Conservation (phyloP, 2,888 invertebrate genomes). For the Copidosoma aretas region DNA sequence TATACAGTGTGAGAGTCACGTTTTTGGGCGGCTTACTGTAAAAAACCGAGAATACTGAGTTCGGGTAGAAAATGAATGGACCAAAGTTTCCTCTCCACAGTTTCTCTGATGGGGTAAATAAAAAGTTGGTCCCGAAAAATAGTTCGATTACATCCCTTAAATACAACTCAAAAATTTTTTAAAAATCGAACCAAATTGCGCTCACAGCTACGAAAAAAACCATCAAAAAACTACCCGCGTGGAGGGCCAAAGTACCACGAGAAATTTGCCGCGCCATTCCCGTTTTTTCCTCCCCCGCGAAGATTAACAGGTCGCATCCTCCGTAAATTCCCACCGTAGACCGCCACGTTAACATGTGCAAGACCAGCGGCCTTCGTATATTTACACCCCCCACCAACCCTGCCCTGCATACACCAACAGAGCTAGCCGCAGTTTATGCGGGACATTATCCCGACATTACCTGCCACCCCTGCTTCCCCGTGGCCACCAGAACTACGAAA, state of each 20-base stretch:
- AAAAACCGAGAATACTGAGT: no score
- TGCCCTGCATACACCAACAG: not conserved
- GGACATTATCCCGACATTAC: slow-evolving; percentile 61
- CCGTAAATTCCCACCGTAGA: slow-evolving; percentile 32
- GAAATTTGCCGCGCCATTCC: not conserved
- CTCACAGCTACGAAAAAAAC: not conserved
- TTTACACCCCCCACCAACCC: no score
- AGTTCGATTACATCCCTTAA: no score
- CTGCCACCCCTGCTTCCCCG: slow-evolving; percentile 42
- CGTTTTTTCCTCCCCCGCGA: slow-evolving; percentile 3
- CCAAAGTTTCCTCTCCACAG: no score
- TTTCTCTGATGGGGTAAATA: no score
- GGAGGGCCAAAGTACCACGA: not conserved
- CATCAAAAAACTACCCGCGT: not conserved
- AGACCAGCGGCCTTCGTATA: not conserved
- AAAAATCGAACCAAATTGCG: not conserved
- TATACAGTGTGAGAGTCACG: slow-evolving; percentile 15
- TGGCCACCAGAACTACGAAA: slow-evolving; percentile 7
- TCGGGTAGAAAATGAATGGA: slow-evolving; percentile 17
- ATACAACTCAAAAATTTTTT: not conserved
- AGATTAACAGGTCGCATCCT: slow-evolving; percentile 32
- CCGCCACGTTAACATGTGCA: slow-evolving; percentile 28
- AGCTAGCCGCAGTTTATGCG: slow-evolving; percentile 58
- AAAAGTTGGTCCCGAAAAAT: no score
- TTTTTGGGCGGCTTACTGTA: slow-evolving; percentile 24